Percentiles rank a stretch among this genome's conserved stretches.
Conservation (phyloP, 2,113 vertebrate genomes). For the Glaucomys volans region DNA sequence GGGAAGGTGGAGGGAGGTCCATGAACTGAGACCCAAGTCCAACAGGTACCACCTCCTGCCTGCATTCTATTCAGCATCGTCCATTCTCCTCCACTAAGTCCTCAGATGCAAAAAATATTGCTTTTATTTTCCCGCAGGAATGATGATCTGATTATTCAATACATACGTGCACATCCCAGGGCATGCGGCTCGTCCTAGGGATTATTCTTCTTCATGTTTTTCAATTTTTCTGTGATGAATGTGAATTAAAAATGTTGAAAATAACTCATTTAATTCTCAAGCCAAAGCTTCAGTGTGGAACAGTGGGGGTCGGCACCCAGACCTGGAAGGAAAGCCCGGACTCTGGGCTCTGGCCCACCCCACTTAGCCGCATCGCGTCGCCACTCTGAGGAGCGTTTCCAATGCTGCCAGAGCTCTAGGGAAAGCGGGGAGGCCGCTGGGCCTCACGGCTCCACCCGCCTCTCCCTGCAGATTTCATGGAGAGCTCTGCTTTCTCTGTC, state of each 20-base stretch:
- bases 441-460: no score
- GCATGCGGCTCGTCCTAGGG: no score
- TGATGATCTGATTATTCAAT: neutral
- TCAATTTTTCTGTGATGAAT: neutral
- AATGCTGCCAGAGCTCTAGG: neutral
- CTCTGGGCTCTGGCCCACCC: neutral
- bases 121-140: neutral
- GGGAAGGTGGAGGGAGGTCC: no score
- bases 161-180: neutral
- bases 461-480: no score
- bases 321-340: neutral
- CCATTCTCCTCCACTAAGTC: neutral
- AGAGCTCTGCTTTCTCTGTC: neutral
- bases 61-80: neutral
- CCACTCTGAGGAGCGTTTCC: neutral
- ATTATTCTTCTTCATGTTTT: neutral
- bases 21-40: accelerated
- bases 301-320: neutral
- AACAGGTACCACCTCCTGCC: neutral
- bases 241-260: no score
- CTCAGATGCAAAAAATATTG: neutral
- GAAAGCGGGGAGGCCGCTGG: no score
- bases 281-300: neutral
- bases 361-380: neutral
- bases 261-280: neutral